Conservation (phyloP, 2,888 invertebrate genomes). For the Allacma fusca region DNA sequence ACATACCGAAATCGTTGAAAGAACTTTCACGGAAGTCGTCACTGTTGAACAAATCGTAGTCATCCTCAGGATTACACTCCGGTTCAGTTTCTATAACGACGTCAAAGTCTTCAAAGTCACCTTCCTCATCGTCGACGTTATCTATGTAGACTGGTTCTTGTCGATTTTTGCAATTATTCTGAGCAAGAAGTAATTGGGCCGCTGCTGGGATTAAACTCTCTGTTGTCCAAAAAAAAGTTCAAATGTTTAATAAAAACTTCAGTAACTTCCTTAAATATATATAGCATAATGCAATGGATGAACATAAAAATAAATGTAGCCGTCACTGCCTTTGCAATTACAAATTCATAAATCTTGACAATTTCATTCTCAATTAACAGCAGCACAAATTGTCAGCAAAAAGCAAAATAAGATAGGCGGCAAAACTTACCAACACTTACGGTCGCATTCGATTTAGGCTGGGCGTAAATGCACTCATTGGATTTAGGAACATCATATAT, state of each 20-base stretch:
- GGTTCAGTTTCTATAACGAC: slow-evolving; percentile 44
- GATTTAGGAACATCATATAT: slow-evolving; percentile 61
- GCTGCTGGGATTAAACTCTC: slow-evolving; percentile 60
- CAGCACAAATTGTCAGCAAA: not conserved
- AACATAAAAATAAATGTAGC: not conserved
- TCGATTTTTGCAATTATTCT: slow-evolving; percentile 46
- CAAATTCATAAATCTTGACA: too few relatives aligned
- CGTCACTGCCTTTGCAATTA: not conserved
- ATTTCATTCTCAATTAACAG: too few relatives aligned
- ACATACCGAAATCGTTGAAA: slow-evolving; percentile 59
- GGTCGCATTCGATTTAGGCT: slow-evolving; percentile 58
- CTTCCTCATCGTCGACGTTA: slow-evolving; percentile 39
- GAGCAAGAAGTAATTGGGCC: slow-evolving; percentile 57
- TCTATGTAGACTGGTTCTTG: slow-evolving; percentile 28
- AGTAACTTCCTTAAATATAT: too few relatives aligned
- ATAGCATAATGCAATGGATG: not conserved
- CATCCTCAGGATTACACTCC: slow-evolving; percentile 31
- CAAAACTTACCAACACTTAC: slow-evolving; percentile 60
- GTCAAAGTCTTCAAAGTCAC: slow-evolving; percentile 55
- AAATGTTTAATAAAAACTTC: too few relatives aligned
- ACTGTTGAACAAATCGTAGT: slow-evolving; percentile 52
- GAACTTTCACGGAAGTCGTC: slow-evolving; percentile 57
- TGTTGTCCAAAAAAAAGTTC: slow-evolving; percentile 14
- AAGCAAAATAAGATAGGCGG: slow-evolving; percentile 21
- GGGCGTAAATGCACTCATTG: slow-evolving; percentile 60